Evolutionary conservation across 2,797 vertebrate genomes (phyloP).

Genomic region (Rousettus madagascariensis): DNA sequence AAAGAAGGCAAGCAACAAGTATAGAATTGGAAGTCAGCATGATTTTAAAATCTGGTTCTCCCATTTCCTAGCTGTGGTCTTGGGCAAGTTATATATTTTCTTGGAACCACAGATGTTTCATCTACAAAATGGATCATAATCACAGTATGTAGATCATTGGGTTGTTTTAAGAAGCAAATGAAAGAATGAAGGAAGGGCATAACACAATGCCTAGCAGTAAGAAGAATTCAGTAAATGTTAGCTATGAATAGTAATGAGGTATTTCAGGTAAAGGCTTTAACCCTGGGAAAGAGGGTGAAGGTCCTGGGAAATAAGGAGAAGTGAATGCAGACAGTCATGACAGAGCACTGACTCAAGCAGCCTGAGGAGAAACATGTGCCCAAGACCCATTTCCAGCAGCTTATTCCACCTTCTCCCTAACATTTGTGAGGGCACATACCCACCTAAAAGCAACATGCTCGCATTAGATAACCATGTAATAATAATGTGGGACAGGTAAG

Average conservation of each 20-base stretch:
- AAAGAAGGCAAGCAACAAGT: background rate
- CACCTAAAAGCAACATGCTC: background rate
- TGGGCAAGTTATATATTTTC: background rate
- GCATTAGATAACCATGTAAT: background rate
- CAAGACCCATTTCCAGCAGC: background rate
- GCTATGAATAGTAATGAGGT: background rate
- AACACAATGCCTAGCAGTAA: background rate
- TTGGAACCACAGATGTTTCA: background rate
- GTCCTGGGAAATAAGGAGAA: background rate
- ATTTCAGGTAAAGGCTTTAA: background rate
- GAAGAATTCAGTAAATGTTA: background rate
- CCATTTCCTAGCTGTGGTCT: background rate
- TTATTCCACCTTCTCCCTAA: background rate
- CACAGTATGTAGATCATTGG: background rate
- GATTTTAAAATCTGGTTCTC: background rate
- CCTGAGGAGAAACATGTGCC: background rate
- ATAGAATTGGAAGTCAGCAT: background rate
- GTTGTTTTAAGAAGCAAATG: background rate
- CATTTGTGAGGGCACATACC: background rate
- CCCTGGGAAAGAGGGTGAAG: background rate
- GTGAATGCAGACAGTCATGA: background rate
- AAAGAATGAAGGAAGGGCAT: background rate
- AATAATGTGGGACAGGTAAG: background rate
- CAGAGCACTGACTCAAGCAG: background rate
- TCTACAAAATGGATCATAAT: background rate